Evolutionary conservation across 2,797 vertebrate species (phyloP), one percentile per base, ranked within the genome.

Genomic region (Amazona ochrocephala): DNA sequence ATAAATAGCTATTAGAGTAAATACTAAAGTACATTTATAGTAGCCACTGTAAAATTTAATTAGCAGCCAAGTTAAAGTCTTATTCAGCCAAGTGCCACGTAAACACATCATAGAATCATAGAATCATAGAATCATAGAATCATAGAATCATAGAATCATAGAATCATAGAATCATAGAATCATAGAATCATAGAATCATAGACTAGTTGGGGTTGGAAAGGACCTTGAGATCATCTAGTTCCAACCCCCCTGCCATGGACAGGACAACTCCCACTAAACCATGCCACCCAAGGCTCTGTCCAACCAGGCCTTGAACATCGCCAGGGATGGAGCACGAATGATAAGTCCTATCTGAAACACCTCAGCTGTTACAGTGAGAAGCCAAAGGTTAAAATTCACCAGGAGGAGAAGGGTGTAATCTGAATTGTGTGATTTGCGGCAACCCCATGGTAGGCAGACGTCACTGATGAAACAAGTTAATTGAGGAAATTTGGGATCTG

Each of bases 401-500:
- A 18, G 41, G 20, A 72, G 9, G 13, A 70, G 34, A 62, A 79
- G 6, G 2, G 9, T 4, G 1, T 34, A 62, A 66, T 50, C n/a
- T 12, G 39, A 48, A 75, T 2, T 34, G 9, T 11, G 11, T 37
- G 32, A 10, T 82, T 67, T 78, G 44, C 5, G 29, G 54, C 18
- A 68, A 10, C 4, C 20, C 9, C n/a, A 10, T 16, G 5, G 5
- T 50, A 58, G 22, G 32, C 9, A 56, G 58, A 29, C 6, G 8
- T 29, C 34, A 44, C 21, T 29, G 20, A 21, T 56, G 29, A 54
- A 61, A 50, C 9, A 50, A 60, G 23, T 4, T 80, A 50, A 80
- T 8, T 30, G 15, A 7, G 12, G 2, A 26, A 0, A 0, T 51
- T 34, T 89, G 21, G 7, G 13, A 51, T 41, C 4, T 42, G 29